Base-by-base conservation (phyloP, 1,140 invertebrate species). In the Caenorhabditis latens region DNA sequence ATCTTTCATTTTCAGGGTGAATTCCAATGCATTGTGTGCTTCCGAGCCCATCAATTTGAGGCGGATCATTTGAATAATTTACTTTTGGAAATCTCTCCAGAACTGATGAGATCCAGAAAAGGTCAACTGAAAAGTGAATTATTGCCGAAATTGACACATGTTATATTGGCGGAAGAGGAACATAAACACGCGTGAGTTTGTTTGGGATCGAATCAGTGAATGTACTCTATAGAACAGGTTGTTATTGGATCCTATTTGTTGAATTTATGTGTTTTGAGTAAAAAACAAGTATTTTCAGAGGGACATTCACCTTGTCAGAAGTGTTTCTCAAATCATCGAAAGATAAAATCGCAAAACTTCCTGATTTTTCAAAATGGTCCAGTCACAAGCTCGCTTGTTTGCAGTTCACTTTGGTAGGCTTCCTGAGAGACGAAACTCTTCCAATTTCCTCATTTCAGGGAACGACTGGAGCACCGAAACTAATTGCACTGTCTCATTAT, bases 151-250 rank as follows among this genome's bases (percentile, higher is more conserved):
- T 75, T 91, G 55, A 92, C 88, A 6, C 90, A 91, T 67, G 90
- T 91, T 8, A 91, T 91, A 65, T 85, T 92, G 75, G 91, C 91
- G 2, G 90, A 92, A 55, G 91, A 91, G 32, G 91, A 91, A 43
- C 92, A 91, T 79, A 91, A 89, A 86, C 91, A 91, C 83, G 91
- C 90, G 91, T 92, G 75, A 86, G 75, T 53, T 16, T 82, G 19
- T 43, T 24, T 42, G 14, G n/a, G 11, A 16, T 24, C n/a, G 9
- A 46, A 2, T 32, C 32, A 32, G 2, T 32, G 32, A 32, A 32
- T 32, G 32, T 32, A 32, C 32, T 32, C 32, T 2, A 32, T 32
- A 32, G 32, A 2, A 32, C 32, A 32, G 4, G 50, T 50, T 50
- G 50, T 50, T 11, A 50, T 9, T 50, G 50, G 9, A 16, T 16